Conservation (phyloP, 2,888 invertebrate species). For the Limnephilus rhombicus region DNA sequence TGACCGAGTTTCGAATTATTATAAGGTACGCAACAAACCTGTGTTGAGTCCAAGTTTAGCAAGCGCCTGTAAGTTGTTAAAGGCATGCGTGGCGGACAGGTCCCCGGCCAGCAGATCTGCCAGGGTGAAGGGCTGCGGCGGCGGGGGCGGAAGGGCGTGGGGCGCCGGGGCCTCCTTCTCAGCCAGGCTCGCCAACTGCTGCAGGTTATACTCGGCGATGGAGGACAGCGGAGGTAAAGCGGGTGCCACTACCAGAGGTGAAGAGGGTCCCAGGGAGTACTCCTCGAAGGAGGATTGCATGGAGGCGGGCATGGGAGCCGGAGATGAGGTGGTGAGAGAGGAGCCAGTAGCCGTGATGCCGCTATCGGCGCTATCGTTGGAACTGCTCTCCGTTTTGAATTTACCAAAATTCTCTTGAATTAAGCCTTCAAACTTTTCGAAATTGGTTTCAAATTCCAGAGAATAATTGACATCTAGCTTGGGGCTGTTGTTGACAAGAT, state of each 20-base stretch:
- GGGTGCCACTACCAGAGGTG: slow-evolving; percentile 70
- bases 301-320: slow-evolving; percentile 82
- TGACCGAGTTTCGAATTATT: neutral
- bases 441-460: slow-evolving; percentile 89
- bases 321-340: slow-evolving; percentile 78
- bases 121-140: slow-evolving; percentile 83
- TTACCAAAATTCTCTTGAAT: slow-evolving; percentile 85
- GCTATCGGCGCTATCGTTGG: slow-evolving; percentile 72
- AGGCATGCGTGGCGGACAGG: slow-evolving; percentile 84
- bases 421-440: slow-evolving; percentile 86
- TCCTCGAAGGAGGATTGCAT: slow-evolving; percentile 90
- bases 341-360: slow-evolving; percentile 75
- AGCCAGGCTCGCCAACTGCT: slow-evolving; percentile 89
- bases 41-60: slow-evolving; percentile 89
- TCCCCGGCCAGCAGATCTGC: slow-evolving; percentile 88
- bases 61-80: slow-evolving; percentile 92
- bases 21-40: slow-evolving; percentile 72
- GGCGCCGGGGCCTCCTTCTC: slow-evolving; percentile 81
- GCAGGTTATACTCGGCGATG: slow-evolving; percentile 92
- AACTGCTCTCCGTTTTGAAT: slow-evolving; percentile 80
- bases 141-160: slow-evolving; percentile 77
- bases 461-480: slow-evolving; percentile 88
- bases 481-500: slow-evolving; percentile 89
- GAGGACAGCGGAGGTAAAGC: slow-evolving; percentile 77
- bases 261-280: slow-evolving; percentile 77